A percentile compares a stretch with the other conserved stretches of the same genome.
phyloP scores from a whole-genome alignment of 2,797 vertebrate species.

The Argyrosomus regius region DNA sequence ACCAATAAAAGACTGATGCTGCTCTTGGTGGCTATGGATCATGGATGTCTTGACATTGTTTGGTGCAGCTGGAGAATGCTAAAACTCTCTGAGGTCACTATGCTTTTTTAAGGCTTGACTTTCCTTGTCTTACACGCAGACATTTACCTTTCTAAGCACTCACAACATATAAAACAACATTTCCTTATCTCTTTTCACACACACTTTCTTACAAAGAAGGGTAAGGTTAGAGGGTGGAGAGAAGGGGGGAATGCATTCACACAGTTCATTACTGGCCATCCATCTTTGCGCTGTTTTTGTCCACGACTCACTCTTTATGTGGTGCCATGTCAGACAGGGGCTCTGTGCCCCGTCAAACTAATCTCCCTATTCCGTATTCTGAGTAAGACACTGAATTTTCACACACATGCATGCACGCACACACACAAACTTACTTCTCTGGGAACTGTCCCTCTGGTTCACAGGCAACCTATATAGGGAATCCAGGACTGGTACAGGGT shows the following conservation, averaged over 20 bases:
- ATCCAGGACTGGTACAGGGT: constrained; percentile 54
- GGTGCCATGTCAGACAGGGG: constrained; percentile 59
- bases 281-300: constrained; percentile 67
- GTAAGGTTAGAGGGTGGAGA: constrained; percentile 43
- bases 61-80: constrained; percentile 44
- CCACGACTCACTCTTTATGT: constrained; percentile 61
- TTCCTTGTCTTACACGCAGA: constrained; percentile 40
- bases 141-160: constrained; percentile 52
- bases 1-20: constrained; percentile 48
- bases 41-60: constrained; percentile 45
- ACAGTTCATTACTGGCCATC: constrained; percentile 70
- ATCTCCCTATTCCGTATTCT: constrained; percentile 62
- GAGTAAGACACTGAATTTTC: constrained; percentile 50
- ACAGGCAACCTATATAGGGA: constrained; percentile 57
- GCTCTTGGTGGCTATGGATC: constrained; percentile 54
- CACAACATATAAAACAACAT: constrained; percentile 9
- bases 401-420: constrained; percentile 13
- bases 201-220: constrained; percentile 45
- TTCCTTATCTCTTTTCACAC: constrained; percentile 64
- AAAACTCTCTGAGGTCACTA: constrained; percentile 39
- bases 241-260: constrained; percentile 63
- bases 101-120: constrained; percentile 41
- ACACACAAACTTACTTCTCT: constrained; percentile 39
- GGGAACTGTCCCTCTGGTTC: constrained; percentile 61
- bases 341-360: constrained; percentile 66